phyloP scores from a whole-genome alignment of 2,797 vertebrate species.

The Lagodon rhomboides region DNA sequence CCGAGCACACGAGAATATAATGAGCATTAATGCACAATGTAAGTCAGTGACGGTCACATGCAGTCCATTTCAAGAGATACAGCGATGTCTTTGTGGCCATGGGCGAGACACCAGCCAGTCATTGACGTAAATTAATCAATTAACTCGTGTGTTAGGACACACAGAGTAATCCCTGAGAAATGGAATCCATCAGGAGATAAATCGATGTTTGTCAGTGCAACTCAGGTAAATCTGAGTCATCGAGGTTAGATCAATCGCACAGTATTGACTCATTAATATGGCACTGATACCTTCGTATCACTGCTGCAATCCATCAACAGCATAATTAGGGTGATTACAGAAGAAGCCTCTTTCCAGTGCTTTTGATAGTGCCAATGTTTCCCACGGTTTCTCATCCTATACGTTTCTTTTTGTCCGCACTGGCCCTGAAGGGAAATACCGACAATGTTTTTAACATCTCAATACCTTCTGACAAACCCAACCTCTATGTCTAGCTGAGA shows the following conservation, averaged over 20 bases:
- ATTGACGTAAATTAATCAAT: conserved; percentile 17
- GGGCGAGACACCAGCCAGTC: conserved; percentile 4
- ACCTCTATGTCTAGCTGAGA: no score
- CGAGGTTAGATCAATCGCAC: conserved; percentile 9
- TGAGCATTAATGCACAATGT: conserved; percentile 21
- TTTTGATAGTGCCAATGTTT: background rate
- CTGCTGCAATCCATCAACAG: background rate
- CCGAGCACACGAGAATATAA: conserved; percentile 31
- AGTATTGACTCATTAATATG: conserved; percentile 29
- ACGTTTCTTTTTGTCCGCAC: background rate
- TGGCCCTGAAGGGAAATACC: no score
- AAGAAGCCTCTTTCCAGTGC: background rate
- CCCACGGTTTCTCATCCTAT: background rate
- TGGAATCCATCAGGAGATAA: conserved; percentile 29
- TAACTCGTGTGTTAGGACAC: background rate
- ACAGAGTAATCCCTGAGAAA: conserved; percentile 5
- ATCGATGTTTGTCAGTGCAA: conserved; percentile 36
- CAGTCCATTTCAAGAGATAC: conserved; percentile 31
- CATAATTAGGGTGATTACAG: conserved; percentile 26
- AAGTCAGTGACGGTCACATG: conserved; percentile 19
- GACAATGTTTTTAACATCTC: no score
- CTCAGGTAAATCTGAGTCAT: conserved; percentile 24
- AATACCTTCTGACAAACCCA: no score
- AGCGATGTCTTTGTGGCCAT: conserved; percentile 7
- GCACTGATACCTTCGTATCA: conserved; percentile 18